phyloP scores from a whole-genome alignment of 2,888 invertebrate genomes.

The Hyposoter didymator region DNA sequence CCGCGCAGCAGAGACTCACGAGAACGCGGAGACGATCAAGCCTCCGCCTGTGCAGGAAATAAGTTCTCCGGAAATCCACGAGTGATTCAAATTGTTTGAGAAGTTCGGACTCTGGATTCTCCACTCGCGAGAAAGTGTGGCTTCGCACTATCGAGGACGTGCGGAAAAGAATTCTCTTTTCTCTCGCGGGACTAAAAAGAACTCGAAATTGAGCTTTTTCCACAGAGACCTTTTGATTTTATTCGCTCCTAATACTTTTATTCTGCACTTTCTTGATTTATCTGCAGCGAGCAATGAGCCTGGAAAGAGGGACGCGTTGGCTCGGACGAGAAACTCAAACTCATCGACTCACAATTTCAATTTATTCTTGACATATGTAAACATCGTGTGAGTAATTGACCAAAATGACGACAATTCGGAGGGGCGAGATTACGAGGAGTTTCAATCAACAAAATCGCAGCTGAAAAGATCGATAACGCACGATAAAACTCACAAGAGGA shows the following conservation, averaged over 20 bases:
- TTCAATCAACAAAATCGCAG: not conserved
- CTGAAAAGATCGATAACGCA: not conserved
- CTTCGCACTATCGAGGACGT: slow-evolving; percentile 38
- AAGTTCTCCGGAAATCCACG: slow-evolving; percentile 30
- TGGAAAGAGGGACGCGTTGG: not conserved
- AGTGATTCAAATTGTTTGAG: slow-evolving; percentile 62
- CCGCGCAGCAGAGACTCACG: slow-evolving; percentile 16
- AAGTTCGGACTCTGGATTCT: slow-evolving; percentile 50
- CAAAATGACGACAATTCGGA: not conserved
- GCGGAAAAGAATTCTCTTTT: slow-evolving; percentile 41
- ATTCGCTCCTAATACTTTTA: slow-evolving; percentile 4
- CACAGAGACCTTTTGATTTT: slow-evolving; percentile 3
- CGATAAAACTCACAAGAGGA: not conserved
- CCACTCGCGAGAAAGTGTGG: slow-evolving; percentile 32
- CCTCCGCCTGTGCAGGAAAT: not conserved
- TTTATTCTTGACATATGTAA: not conserved
- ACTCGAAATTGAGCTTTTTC: slow-evolving; percentile 46
- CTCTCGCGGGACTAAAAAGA: slow-evolving; percentile 28
- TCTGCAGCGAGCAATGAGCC: not conserved
- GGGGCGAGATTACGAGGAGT: not conserved
- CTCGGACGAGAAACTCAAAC: not conserved
- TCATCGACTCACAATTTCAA: not conserved
- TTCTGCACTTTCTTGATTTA: not conserved
- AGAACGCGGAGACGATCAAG: slow-evolving; percentile 15
- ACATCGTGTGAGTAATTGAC: not conserved